Evolutionary conservation across 2,888 invertebrate species (phyloP), one percentile per base, ranked within the genome.

Genomic region (Tolmerus cingulatus): DNA sequence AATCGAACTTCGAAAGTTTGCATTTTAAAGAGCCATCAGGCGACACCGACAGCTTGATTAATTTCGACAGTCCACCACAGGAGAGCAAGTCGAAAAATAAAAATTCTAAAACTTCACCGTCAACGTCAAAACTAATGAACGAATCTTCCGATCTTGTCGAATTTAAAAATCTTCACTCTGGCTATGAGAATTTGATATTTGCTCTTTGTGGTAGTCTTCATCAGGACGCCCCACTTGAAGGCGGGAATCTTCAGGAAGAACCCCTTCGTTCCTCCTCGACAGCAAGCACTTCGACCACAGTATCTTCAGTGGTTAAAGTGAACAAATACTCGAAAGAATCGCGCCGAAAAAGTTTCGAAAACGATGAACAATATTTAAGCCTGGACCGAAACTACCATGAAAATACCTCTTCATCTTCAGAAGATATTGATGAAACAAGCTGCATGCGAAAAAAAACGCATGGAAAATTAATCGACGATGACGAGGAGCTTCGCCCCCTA

Each of bases 121-220:
- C 37, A 19, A n/a, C 82, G 5, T n/a, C 74, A n/a, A 85, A 84
- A 7, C 0, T 66, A 30, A 19, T 43, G 14, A 43, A 74, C n/a
- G 27, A 40, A n/a, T 85, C 74, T 30, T 5, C 40, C 19, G 46
- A 74, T 37, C 27, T 40, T 27, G 30, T 16, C 16, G 82, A 82
- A n/a, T 2, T 57, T 9, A 82, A 82, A 57, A 37, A 30, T 4
- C 34, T 57, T 19, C 30, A 66, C 30, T 55, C 66, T 19, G 82
- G 82, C 7, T 82, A 82, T 23, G 90, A 91, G 87, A 93, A 91
- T 88, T 89, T 92, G 2, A 91, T 92, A 8, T 89, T 92, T 86
- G 93, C 92, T 0, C 89, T 92, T 1, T 93, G 93, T 84, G 92
- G 92, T 0, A 92, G 92, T 9, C 88, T 92, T 87, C 92, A 92